Conservation (phyloP, 2,113 vertebrate species). For the Cyrtonyx montezumae region DNA sequence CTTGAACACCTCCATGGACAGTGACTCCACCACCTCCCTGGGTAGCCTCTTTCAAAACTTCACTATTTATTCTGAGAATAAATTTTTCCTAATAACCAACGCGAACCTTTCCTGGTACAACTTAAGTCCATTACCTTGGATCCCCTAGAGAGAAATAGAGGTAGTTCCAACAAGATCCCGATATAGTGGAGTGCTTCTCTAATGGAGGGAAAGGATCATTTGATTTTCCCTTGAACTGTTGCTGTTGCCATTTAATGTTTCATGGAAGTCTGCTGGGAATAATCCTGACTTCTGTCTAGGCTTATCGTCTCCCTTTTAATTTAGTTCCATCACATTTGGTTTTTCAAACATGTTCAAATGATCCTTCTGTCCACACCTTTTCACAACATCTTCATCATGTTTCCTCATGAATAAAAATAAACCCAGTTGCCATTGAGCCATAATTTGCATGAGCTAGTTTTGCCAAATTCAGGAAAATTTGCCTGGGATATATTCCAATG, state of each 20-base stretch:
- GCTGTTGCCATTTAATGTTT: neutral
- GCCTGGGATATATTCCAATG: slow-evolving; percentile 14
- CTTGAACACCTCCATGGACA: too few species aligned
- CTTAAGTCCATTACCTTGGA: too few species aligned
- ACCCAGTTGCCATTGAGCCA: slow-evolving; percentile 11
- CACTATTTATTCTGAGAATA: too few species aligned
- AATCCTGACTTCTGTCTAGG: neutral
- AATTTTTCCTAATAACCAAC: too few species aligned
- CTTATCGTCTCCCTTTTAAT: slow-evolving; percentile 7
- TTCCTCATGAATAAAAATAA: slow-evolving; percentile 59
- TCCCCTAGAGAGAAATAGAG: neutral
- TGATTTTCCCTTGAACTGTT: neutral
- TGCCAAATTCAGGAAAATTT: slow-evolving; percentile 28
- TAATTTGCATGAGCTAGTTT: slow-evolving; percentile 48
- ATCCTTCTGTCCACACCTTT: slow-evolving; percentile 53
- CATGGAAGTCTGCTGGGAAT: neutral
- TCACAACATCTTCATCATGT: slow-evolving; percentile 24
- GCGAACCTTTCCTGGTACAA: too few species aligned
- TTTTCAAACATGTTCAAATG: slow-evolving; percentile 28
- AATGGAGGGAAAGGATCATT: neutral
- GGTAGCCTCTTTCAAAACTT: too few species aligned
- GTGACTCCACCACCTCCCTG: too few species aligned
- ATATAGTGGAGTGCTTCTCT: neutral
- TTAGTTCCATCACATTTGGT: neutral
- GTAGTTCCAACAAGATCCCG: neutral